A percentile compares a stretch with the other conserved stretches of the same genome.
These are phyloP conservation scores for Chelonia mydas DNA, from an alignment of 2,797 vertebrate species.

Conservation along the genomic window DNA sequence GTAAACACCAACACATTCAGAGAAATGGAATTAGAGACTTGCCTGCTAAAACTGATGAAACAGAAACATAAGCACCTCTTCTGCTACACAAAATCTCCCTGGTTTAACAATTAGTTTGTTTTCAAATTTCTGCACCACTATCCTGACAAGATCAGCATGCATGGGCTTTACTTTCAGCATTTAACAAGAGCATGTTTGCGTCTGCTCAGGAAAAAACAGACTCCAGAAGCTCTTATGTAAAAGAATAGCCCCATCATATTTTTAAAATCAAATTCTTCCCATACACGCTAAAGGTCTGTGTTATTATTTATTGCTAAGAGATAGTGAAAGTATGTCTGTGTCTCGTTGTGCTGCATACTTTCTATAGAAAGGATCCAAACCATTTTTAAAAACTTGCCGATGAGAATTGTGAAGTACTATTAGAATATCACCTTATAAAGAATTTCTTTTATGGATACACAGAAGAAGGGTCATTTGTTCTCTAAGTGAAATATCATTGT, in stretches of 20 bases:
- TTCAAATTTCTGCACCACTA: neutral
- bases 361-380: neutral
- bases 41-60: neutral
- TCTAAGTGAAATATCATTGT: neutral
- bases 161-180: neutral
- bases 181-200: fast-evolving
- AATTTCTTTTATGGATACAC: neutral
- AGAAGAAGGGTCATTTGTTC: neutral
- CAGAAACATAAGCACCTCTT: neutral
- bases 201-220: neutral
- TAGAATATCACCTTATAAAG: neutral
- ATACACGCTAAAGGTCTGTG: neutral
- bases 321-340: neutral
- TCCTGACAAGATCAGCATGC: neutral
- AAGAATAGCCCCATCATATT: neutral
- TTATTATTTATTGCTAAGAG: neutral
- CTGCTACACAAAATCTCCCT: neutral
- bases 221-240: neutral
- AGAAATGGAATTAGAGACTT: neutral
- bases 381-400: neutral
- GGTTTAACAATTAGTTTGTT: neutral
- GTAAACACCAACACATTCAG: neutral
- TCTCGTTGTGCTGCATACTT: neutral
- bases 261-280: neutral
- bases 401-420: neutral